These are phyloP conservation scores for Picus viridis DNA, from an alignment of 2,797 vertebrate species.

Conservation along the genomic window DNA sequence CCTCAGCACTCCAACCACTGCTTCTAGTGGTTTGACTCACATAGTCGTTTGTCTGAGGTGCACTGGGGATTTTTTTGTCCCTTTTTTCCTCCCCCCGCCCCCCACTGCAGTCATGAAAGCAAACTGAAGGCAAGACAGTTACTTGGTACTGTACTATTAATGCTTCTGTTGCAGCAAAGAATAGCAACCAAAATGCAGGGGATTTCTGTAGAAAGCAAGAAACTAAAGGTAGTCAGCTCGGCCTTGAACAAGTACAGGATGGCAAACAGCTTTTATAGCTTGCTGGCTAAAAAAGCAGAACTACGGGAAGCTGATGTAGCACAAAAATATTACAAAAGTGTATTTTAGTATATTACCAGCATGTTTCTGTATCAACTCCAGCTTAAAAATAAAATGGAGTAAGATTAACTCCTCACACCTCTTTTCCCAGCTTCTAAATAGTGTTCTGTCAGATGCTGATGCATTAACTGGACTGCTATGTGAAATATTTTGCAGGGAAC, in stretches of 20 bases:
- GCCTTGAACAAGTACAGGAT: not conserved
- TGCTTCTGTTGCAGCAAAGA: not conserved
- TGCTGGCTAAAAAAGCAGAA: not conserved
- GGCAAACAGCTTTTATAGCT: not conserved
- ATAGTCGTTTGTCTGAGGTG: not conserved
- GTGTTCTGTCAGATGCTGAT: not conserved
- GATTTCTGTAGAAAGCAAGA: not conserved
- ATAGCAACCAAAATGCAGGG: not conserved
- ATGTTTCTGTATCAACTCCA: not conserved
- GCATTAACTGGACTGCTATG: conserved; percentile 14
- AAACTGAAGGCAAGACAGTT: not conserved
- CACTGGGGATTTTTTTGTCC: not conserved
- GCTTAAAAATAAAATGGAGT: not conserved
- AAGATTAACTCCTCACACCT: not conserved
- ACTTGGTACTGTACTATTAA: not conserved
- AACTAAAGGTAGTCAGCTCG: not conserved
- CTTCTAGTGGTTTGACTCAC: not conserved
- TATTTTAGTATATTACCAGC: not conserved
- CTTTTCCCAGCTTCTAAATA: conserved; percentile 1
- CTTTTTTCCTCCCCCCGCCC: no score
- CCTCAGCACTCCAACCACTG: not conserved
- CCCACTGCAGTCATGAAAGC: not conserved
- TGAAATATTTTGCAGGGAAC: not conserved
- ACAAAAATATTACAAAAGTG: not conserved
- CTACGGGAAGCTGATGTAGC: not conserved